These are phyloP conservation scores for Gambusia holbrooki DNA, from an alignment of 2,113 vertebrate genomes.

Conservation along the genomic window DNA sequence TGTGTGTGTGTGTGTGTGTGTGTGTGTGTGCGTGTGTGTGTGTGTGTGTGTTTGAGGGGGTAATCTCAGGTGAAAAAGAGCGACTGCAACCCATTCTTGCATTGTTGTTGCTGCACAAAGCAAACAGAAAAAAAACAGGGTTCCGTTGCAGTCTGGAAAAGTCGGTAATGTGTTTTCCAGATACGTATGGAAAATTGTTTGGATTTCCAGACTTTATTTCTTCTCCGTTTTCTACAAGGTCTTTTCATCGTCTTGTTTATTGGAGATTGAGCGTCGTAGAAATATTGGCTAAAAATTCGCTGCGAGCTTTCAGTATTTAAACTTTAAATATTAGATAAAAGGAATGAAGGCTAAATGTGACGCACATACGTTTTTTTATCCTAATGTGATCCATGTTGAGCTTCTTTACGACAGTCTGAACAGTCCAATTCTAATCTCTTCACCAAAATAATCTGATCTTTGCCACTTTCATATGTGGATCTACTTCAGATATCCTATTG, in stretches of 20 bases:
- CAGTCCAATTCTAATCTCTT: too few species aligned
- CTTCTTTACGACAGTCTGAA: too few species aligned
- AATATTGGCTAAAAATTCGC: background rate
- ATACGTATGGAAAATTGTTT: background rate
- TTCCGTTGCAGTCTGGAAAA: background rate
- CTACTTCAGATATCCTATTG: too few species aligned
- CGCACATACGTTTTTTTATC: too few species aligned
- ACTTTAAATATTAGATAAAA: background rate
- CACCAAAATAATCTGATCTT: too few species aligned
- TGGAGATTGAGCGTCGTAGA: background rate
- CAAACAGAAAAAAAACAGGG: background rate
- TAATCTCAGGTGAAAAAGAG: constrained; percentile 49
- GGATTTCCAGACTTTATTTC: background rate
- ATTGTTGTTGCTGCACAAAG: constrained; percentile 11
- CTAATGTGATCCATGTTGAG: too few species aligned
- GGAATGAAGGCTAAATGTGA: too few species aligned
- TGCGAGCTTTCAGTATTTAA: background rate
- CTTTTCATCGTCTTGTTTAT: too few species aligned
- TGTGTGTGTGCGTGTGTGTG: constrained; percentile 1
- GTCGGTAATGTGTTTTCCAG: background rate
- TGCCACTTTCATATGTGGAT: too few species aligned
- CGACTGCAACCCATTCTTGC: background rate
- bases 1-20: background rate
- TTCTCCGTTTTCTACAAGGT: too few species aligned
- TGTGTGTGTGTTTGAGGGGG: constrained; percentile 7